phyloP scores from a whole-genome alignment of 2,888 invertebrate genomes.

The Drosophila neonasuta region DNA sequence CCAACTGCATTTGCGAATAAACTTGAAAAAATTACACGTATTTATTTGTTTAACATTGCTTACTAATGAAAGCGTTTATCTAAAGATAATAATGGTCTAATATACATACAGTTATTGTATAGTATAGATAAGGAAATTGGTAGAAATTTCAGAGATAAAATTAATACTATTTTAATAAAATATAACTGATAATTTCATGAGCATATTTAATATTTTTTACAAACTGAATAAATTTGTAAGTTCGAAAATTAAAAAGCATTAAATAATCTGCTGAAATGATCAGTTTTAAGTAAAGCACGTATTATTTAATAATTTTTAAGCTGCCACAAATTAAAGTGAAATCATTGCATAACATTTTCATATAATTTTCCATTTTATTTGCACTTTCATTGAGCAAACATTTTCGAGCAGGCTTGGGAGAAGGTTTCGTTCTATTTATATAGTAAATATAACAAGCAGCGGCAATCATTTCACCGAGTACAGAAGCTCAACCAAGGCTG shows the following conservation, averaged over 20 bases:
- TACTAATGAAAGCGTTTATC: constrained; percentile 36
- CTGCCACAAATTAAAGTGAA: neutral
- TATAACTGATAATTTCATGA: neutral
- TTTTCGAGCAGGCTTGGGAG: constrained; percentile 19
- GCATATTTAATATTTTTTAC: too few relatives aligned
- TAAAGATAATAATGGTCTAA: constrained; percentile 11
- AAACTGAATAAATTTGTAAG: too few relatives aligned
- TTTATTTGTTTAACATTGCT: constrained; percentile 46
- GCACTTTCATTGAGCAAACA: constrained; percentile 55
- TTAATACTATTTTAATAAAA: neutral
- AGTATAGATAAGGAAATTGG: neutral
- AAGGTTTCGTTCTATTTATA: constrained; percentile 43
- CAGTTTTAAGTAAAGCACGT: too few relatives aligned
- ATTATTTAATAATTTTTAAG: neutral
- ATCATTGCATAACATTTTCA: neutral
- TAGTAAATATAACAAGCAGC: constrained; percentile 51
- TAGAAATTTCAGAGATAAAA: neutral
- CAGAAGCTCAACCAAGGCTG: constrained; percentile 53
- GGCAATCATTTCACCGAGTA: constrained; percentile 46
- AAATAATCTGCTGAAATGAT: too few relatives aligned
- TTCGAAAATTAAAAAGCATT: too few relatives aligned
- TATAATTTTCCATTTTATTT: constrained; percentile 11
- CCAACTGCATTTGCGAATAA: constrained; percentile 33
- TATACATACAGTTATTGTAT: too few relatives aligned
- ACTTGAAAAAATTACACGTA: constrained; percentile 51